Conservation (phyloP, 2,888 invertebrate genomes). For the Habrosyne pyritoides region DNA sequence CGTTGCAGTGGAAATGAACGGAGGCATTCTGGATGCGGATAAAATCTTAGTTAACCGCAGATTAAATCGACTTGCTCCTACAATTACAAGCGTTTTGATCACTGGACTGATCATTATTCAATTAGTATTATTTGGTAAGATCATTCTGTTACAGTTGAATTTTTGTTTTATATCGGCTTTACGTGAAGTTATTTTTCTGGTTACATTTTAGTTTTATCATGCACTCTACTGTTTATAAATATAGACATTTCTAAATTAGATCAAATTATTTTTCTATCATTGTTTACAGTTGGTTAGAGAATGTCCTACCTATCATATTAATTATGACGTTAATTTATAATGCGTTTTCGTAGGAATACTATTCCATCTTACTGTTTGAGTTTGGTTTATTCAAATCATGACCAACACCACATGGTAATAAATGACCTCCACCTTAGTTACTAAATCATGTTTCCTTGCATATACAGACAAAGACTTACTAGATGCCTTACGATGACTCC, state of each 20-base stretch:
- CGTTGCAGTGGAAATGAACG: conserved; percentile 21
- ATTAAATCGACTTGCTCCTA: conserved; percentile 5
- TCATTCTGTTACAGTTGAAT: conserved; percentile 11
- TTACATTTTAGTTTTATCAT: neutral
- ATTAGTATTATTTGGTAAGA: conserved; percentile 21
- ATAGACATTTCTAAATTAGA: too few species aligned
- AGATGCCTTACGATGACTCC: conserved; percentile 81
- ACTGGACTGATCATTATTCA: conserved; percentile 16
- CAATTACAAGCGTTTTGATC: conserved; percentile 4
- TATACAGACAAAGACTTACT: conserved; percentile 73
- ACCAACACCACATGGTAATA: neutral
- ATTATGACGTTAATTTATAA: neutral
- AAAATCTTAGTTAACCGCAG: conserved; percentile 4
- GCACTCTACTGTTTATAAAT: neutral
- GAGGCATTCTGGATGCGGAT: neutral
- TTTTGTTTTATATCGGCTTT: neutral
- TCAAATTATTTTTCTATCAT: too few species aligned
- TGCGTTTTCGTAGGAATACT: neutral
- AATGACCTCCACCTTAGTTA: conserved; percentile 29
- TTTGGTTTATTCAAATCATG: neutral
- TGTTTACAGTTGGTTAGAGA: neutral
- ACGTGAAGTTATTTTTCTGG: neutral
- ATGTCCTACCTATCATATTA: neutral
- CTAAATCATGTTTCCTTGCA: conserved; percentile 19
- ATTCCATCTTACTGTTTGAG: neutral